Evolutionary conservation across 2,888 invertebrate genomes (phyloP).

Genomic region (Hemicrepidius hirtus): DNA sequence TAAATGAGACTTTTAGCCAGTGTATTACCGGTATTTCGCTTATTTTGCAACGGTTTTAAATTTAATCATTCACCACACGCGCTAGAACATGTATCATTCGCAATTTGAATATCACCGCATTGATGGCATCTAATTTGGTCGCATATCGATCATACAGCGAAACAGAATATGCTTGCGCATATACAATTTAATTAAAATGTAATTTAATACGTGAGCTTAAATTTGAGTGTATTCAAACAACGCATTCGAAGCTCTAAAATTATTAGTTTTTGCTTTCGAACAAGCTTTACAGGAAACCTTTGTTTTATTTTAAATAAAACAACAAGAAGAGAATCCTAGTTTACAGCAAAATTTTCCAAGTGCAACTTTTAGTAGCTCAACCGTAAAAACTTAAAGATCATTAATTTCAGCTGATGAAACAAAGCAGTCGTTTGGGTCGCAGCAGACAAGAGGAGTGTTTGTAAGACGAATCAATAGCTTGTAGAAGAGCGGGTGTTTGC

Average conservation of each 20-base stretch:
- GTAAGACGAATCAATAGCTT: constrained; percentile 60
- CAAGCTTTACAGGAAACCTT: not conserved
- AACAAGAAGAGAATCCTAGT: not conserved
- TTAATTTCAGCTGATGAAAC: constrained; percentile 57
- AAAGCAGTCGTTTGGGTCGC: constrained; percentile 54
- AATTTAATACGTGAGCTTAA: constrained; percentile 65
- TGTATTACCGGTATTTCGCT: constrained; percentile 19
- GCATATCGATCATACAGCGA: constrained; percentile 64
- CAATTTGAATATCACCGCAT: constrained; percentile 64
- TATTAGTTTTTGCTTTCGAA: constrained; percentile 43
- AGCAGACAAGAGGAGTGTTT: constrained; percentile 53
- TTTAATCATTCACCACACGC: constrained; percentile 66
- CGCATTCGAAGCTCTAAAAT: constrained; percentile 38
- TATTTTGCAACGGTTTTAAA: constrained; percentile 32
- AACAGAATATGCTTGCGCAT: constrained; percentile 56
- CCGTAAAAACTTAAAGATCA: constrained; percentile 51
- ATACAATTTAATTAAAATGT: constrained; percentile 67
- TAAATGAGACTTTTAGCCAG: constrained; percentile 19
- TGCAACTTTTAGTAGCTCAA: not conserved
- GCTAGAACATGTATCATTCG: constrained; percentile 51
- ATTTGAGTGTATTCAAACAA: constrained; percentile 53
- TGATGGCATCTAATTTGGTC: constrained; percentile 66
- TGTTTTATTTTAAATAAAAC: not conserved
- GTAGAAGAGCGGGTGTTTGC: constrained; percentile 55
- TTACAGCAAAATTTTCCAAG: not conserved